phyloP scores from a whole-genome alignment of 1,140 invertebrate genomes.

The Lordiphosa clarofinis region DNA sequence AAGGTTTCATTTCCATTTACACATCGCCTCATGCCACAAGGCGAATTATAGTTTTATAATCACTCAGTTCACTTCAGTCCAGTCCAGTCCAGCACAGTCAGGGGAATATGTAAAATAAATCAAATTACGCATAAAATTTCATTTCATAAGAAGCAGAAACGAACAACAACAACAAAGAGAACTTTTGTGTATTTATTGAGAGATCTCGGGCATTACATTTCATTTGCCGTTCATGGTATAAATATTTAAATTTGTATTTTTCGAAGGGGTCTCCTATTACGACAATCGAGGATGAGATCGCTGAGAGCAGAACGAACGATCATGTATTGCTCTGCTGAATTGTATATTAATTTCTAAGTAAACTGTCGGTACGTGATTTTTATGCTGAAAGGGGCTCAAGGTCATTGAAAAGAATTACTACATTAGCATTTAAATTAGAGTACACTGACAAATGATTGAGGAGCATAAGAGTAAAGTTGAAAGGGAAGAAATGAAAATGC shows the following conservation, averaged over 20 bases:
- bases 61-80: neutral
- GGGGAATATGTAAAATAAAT: conserved; percentile 3
- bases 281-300: neutral
- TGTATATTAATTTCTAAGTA: neutral
- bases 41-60: conserved; percentile 9
- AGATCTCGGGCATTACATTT: conserved; percentile 8
- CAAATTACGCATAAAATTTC: conserved; percentile 5
- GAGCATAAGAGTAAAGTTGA: too few species aligned
- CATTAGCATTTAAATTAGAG: too few species aligned
- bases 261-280: conserved; percentile 9
- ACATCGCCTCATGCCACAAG: too few species aligned
- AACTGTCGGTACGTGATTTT: too few species aligned
- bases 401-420: too few species aligned
- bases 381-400: too few species aligned
- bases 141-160: conserved; percentile 2
- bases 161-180: neutral
- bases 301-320: neutral
- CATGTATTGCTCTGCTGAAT: neutral
- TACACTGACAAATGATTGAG: too few species aligned
- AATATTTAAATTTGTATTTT: conserved; percentile 11
- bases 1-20: too few species aligned
- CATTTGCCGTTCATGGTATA: conserved; percentile 6
- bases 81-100: too few species aligned
- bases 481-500: too few species aligned
- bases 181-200: conserved; percentile 2